phyloP scores from a whole-genome alignment of 1,140 invertebrate species.

The Bemisia tabaci region DNA sequence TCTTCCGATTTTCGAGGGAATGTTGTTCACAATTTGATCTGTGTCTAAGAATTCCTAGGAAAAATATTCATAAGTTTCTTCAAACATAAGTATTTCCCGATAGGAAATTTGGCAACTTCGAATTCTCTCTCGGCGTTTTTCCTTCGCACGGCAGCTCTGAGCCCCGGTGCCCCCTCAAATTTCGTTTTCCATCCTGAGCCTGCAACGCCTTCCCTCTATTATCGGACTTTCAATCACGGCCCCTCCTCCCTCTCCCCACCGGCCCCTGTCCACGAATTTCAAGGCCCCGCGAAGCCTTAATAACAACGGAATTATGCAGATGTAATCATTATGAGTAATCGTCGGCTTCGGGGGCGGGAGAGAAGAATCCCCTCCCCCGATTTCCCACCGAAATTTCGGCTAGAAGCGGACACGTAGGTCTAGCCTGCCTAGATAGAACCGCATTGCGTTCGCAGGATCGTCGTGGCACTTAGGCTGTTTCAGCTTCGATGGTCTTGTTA shows the following conservation, averaged over 20 bases:
- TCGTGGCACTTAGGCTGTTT: no score
- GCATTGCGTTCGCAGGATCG: no score
- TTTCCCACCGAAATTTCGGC: not conserved
- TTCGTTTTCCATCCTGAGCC: not conserved
- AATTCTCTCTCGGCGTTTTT: not conserved
- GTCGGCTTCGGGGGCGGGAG: not conserved
- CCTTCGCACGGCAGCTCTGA: not conserved
- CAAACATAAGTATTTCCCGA: no score
- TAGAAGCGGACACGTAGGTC: no score
- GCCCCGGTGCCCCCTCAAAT: not conserved
- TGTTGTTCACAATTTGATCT: no score
- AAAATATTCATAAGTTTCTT: no score
- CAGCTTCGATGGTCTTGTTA: no score
- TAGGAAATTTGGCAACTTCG: no score
- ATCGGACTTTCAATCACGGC: not conserved
- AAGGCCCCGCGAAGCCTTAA: not conserved
- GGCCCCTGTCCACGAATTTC: not conserved
- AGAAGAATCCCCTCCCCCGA: not conserved
- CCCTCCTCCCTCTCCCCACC: slow-evolving; percentile 8
- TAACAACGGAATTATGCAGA: not conserved
- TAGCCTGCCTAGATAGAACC: no score
- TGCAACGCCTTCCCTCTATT: not conserved
- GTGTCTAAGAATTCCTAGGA: no score
- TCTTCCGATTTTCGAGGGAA: no score
- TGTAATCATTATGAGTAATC: not conserved